A percentile compares a stretch with the other conserved stretches of the same genome.
These are phyloP conservation scores for Xestobium rufovillosum DNA, from an alignment of 2,888 invertebrate species.

Conservation along the genomic window DNA sequence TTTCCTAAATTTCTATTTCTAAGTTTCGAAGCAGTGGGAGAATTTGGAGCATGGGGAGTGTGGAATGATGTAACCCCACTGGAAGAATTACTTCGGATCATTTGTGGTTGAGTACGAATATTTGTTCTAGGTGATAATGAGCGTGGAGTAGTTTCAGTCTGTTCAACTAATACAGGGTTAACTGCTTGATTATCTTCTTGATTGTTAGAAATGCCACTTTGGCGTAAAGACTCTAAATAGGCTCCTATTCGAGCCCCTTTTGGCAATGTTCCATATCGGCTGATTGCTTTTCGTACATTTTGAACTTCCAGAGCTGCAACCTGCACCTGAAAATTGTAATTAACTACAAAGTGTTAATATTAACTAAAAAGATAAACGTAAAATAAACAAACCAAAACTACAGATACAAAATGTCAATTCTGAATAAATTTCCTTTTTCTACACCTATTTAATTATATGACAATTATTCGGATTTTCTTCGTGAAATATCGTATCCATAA, in stretches of 20 bases:
- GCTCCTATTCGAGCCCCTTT: conserved; percentile 96
- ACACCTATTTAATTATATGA: too few relatives aligned
- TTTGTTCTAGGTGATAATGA: conserved; percentile 61
- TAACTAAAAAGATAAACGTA: too few relatives aligned
- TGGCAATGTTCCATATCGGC: conserved; percentile 92
- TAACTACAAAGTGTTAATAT: conserved; percentile 23
- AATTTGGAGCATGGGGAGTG: conserved; percentile 48
- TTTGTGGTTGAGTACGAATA: conserved; percentile 63
- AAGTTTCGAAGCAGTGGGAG: conserved; percentile 55
- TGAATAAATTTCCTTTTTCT: too few relatives aligned
- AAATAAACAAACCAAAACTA: too few relatives aligned
- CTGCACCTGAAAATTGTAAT: conserved; percentile 51
- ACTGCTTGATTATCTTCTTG: conserved; percentile 35
- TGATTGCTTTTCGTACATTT: conserved; percentile 90
- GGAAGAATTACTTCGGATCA: conserved; percentile 85
- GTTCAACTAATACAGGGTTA: conserved; percentile 30
- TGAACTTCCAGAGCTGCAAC: conserved; percentile 92
- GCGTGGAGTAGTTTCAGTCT: conserved; percentile 41
- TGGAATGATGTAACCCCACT: conserved; percentile 66
- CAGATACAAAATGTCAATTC: too few relatives aligned
- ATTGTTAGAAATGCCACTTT: conserved; percentile 55
- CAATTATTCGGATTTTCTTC: too few relatives aligned
- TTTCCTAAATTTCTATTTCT: conserved; percentile 35
- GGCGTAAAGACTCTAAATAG: conserved; percentile 86
- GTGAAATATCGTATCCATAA: too few relatives aligned